phyloP scores from a whole-genome alignment of 92 coral and sea anemone species.

The Isaurus tuberculatus region DNA sequence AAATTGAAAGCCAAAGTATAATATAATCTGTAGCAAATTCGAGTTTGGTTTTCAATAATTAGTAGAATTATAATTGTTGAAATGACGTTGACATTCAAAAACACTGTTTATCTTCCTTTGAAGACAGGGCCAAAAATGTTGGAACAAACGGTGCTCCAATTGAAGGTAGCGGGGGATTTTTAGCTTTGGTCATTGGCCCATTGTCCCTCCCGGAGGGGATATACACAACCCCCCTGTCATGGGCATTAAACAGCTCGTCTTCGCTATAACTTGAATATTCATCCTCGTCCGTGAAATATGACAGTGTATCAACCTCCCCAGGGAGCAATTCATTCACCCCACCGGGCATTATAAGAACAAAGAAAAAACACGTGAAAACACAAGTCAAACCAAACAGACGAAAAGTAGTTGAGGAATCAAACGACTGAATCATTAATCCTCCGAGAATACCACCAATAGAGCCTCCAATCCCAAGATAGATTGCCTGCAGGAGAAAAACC shows the following conservation, averaged over 20 bases:
- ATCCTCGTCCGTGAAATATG: conserved; percentile 80
- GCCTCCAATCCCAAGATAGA: conserved; percentile 92
- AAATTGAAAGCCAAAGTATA: too few species aligned
- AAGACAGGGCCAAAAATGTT: conserved; percentile 69
- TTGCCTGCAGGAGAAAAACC: conserved; percentile 79
- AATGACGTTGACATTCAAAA: background rate
- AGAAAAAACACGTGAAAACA: conserved; percentile 69
- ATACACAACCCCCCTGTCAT: conserved; percentile 60
- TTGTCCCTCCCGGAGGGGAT: conserved; percentile 57
- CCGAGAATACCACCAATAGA: conserved; percentile 80
- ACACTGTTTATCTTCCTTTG: conserved; percentile 44
- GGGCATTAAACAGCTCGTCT: conserved; percentile 71
- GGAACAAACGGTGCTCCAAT: conserved; percentile 83
- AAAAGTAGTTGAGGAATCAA: conserved; percentile 76
- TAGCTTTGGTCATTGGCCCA: conserved; percentile 46
- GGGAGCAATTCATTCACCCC: conserved; percentile 74
- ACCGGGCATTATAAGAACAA: conserved; percentile 74
- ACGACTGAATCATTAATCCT: conserved; percentile 79
- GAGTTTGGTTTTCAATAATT: too few species aligned
- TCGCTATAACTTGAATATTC: conserved; percentile 87
- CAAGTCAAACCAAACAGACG: conserved; percentile 73
- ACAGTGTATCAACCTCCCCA: conserved; percentile 79
- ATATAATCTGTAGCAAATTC: too few species aligned
- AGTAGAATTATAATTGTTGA: too few species aligned
- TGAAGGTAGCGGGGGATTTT: conserved; percentile 67